Base-by-base conservation (phyloP, 2,888 invertebrate species). In the Agrotis clavis region DNA sequence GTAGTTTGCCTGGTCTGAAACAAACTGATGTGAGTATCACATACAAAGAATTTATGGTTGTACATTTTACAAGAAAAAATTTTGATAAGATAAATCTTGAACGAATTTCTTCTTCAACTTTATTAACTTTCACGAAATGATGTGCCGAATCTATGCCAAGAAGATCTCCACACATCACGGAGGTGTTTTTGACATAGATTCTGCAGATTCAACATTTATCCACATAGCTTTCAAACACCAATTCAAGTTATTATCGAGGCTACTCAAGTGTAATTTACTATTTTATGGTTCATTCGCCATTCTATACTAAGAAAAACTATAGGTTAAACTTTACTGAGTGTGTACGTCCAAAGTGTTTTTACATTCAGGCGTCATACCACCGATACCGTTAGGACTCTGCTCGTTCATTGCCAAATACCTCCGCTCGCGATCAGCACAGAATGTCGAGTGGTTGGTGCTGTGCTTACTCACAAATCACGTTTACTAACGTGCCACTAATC, bases 331-430 rank as follows among this genome's bases (percentile, higher is more conserved):
- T 1, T 19, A 25, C 13, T 41, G 47, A 25, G 48, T 60, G n/a
- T 48, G 50, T 54, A 54, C 56, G 64, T 30, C 41, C 21, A 60
- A 30, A 67, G 16, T 51, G 54, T 67, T 67, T 82, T 74, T 67
- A 74, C 54, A 80, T 80, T 83, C 79, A 69, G 66, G 48, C 74
- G 14, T 64, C 79, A 79, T 67, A 63, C 18, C 59, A 50, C 59
- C 35, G 83, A 63, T 66, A 73, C 74, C 60, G 83, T 79, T 83
- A 79, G 66, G 63, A 65, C 6, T 64, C 16, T 25, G 25, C 16
- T 59, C 51, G 63, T 73, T 73, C 83, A 82, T 79, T 82, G 79
- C 79, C 83, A 66, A 79, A 79, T 79, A 79, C 68, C 83, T 73
- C 30, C n/a, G 62, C 50, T 11, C 53, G 56, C 53, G 35, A 64